Evolutionary conservation across 2,113 vertebrate genomes (phyloP).

Genomic region (Larimichthys crocea): DNA sequence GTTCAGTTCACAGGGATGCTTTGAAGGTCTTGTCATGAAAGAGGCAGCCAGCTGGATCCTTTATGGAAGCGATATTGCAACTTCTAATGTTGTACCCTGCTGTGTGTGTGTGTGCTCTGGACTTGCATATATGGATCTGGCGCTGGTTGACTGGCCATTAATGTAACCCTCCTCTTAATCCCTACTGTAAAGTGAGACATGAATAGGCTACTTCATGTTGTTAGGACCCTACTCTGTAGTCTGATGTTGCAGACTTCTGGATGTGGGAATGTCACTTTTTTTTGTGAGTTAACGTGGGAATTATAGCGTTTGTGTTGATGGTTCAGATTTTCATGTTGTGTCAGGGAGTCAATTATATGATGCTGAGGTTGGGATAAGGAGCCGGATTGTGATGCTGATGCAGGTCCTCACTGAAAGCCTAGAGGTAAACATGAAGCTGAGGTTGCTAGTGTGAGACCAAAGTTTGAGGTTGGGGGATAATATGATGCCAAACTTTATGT

Average conservation of each 20-base stretch:
- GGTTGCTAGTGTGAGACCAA: not conserved
- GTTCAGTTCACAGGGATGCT: slow-evolving; percentile 55
- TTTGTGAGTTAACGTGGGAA: not conserved
- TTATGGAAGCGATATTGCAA: slow-evolving; percentile 42
- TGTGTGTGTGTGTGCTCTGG: slow-evolving; percentile 30
- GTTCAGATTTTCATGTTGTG: slow-evolving; percentile 12
- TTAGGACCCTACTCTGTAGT: not conserved
- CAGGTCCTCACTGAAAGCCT: not conserved
- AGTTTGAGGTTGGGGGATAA: not conserved
- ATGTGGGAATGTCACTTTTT: not conserved
- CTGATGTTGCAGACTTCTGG: not conserved
- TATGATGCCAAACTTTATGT: not conserved
- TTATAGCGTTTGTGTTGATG: not conserved
- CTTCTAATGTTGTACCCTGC: slow-evolving; percentile 34
- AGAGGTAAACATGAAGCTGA: not conserved
- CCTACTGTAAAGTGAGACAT: not conserved
- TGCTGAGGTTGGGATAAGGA: slow-evolving; percentile 11
- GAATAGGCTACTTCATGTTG: slow-evolving; percentile 1
- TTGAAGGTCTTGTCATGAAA: slow-evolving; percentile 58
- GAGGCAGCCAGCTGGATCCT: slow-evolving; percentile 49
- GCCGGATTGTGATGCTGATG: slow-evolving; percentile 1
- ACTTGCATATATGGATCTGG: slow-evolving; percentile 31
- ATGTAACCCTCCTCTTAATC: slow-evolving; percentile 14
- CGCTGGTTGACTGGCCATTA: slow-evolving; percentile 4
- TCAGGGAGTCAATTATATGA: slow-evolving; percentile 18